These are phyloP conservation scores for Linurgus olivaceus DNA, from an alignment of 2,797 vertebrate species.

Conservation along the genomic window DNA sequence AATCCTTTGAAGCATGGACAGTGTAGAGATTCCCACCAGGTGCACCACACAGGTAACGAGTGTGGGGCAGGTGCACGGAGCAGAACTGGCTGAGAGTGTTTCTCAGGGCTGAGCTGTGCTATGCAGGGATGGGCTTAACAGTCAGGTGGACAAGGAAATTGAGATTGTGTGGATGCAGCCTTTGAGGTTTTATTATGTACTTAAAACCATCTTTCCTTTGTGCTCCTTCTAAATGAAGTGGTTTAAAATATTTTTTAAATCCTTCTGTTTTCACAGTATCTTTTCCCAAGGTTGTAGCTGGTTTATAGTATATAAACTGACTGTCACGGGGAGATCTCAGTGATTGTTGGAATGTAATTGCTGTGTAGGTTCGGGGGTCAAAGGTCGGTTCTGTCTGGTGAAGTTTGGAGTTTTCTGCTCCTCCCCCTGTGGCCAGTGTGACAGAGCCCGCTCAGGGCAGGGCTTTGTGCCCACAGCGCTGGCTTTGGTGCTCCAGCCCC, in stretches of 20 bases:
- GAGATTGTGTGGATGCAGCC: neutral
- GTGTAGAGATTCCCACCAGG: neutral
- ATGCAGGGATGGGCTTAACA: neutral
- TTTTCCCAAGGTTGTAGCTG: neutral
- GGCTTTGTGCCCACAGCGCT: neutral
- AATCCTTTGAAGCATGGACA: neutral
- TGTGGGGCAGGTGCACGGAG: rapidly evolving
- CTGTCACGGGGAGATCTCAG: neutral
- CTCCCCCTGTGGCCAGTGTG: neutral
- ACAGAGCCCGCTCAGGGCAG: neutral
- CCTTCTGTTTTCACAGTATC: neutral
- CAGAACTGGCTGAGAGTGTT: neutral
- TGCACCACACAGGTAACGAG: rapidly evolving
- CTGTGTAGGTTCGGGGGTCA: neutral
- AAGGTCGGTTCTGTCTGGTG: neutral
- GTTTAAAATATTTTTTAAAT: neutral
- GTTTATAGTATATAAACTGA: neutral
- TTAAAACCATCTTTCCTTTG: neutral
- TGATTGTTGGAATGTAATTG: neutral
- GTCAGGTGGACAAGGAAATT: neutral
- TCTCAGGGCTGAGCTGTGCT: neutral
- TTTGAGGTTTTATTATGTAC: neutral
- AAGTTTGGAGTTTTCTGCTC: neutral
- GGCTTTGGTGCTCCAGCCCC: neutral
- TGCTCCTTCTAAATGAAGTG: neutral